Conservation (phyloP, 2,113 vertebrate genomes). For the Atlantisia rogersi region DNA sequence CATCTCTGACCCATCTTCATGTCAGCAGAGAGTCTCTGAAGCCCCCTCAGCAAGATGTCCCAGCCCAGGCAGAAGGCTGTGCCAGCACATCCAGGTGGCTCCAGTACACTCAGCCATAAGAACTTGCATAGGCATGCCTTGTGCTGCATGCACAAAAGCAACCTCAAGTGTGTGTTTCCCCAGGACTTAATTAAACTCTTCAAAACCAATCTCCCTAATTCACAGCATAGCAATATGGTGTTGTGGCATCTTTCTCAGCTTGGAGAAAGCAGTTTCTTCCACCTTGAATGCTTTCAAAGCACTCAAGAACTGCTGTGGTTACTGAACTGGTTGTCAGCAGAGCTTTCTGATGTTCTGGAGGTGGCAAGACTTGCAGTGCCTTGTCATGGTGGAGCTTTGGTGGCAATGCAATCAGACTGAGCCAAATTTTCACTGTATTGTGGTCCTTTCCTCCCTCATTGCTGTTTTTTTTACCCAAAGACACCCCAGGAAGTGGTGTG, state of each 20-base stretch:
- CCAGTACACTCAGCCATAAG: background rate
- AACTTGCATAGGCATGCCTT: background rate
- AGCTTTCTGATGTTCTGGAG: background rate
- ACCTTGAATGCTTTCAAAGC: background rate
- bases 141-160: background rate
- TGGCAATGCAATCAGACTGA: background rate
- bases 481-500: background rate
- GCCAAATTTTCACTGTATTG: background rate
- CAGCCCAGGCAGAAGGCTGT: background rate
- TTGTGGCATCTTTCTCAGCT: background rate
- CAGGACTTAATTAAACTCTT: background rate
- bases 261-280: background rate
- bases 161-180: background rate
- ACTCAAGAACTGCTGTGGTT: background rate
- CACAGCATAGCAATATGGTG: background rate
- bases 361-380: background rate
- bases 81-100: background rate
- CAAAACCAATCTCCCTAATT: background rate
- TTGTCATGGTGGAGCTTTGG: background rate
- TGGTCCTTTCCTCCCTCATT: background rate
- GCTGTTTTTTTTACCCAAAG: background rate
- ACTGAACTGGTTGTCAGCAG: background rate
- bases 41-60: background rate
- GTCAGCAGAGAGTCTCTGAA: background rate
- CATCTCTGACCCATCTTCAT: background rate